Conservation (phyloP, 2,888 invertebrate genomes). For the Monoplex corrugatus region DNA sequence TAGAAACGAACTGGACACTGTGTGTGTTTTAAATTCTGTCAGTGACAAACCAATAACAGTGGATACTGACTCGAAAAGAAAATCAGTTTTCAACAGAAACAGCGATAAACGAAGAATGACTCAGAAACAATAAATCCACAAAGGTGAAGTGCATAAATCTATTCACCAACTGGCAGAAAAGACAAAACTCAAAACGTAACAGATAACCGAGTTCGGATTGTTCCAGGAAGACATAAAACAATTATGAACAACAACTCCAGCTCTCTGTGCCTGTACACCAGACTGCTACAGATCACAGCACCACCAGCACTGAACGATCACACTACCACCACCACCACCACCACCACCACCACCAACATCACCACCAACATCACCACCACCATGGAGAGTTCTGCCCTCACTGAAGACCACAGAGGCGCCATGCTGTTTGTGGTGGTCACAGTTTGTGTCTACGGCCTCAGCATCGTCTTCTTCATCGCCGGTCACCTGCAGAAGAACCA, state of each 20-base stretch:
- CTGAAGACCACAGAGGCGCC: slow-evolving; percentile 53
- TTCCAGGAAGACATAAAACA: too few relatives aligned
- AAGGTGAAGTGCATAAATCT: too few relatives aligned
- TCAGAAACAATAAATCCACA: too few relatives aligned
- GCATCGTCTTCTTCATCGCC: slow-evolving; percentile 64
- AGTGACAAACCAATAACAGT: too few relatives aligned
- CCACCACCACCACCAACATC: background rate
- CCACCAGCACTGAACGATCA: background rate
- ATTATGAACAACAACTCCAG: background rate
- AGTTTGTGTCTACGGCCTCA: slow-evolving; percentile 61
- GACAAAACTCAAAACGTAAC: background rate
- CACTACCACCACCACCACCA: background rate
- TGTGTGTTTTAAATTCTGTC: too few relatives aligned
- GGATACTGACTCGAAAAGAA: too few relatives aligned
- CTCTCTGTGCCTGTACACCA: background rate
- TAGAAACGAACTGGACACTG: too few relatives aligned
- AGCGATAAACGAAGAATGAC: too few relatives aligned
- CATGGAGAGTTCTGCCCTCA: background rate
- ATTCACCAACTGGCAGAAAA: too few relatives aligned
- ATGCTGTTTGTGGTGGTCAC: slow-evolving; percentile 60
- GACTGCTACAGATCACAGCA: background rate
- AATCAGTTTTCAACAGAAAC: too few relatives aligned
- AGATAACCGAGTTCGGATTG: background rate
- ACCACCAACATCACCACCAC: background rate
- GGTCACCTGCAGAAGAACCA: slow-evolving; percentile 56